These are phyloP conservation scores for Passer domesticus DNA, from an alignment of 2,113 vertebrate genomes.

Conservation along the genomic window DNA sequence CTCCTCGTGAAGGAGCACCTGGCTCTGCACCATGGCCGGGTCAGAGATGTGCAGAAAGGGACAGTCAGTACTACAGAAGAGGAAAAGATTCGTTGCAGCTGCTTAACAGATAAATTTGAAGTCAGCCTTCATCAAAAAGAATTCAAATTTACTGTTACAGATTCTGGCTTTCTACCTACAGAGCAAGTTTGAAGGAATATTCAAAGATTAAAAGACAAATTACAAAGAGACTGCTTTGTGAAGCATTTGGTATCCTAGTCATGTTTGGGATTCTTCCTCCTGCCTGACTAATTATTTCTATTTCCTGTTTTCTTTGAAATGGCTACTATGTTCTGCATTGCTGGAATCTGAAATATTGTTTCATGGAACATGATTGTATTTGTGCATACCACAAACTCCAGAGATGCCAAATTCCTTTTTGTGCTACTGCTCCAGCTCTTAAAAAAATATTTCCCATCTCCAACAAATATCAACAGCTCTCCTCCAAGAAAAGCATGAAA, in stretches of 20 bases:
- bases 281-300: constrained; percentile 34
- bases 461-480: background rate
- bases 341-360: constrained; percentile 59
- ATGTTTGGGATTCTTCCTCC: constrained; percentile 47
- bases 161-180: background rate
- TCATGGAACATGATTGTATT: constrained; percentile 32
- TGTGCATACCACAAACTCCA: constrained; percentile 51
- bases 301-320: constrained; percentile 62
- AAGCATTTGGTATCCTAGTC: background rate
- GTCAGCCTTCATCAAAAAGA: background rate
- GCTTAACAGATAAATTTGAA: background rate
- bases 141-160: background rate
- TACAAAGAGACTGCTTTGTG: background rate
- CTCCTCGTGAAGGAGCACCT: fast-evolving
- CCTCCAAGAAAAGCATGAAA: background rate
- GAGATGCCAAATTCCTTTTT: background rate
- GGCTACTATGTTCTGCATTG: constrained; percentile 20
- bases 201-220: background rate
- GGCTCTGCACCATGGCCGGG: background rate
- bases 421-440: background rate
- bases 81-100: background rate
- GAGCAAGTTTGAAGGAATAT: background rate
- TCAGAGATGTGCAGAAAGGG: background rate
- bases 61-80: background rate
- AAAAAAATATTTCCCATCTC: background rate